Evolutionary conservation across 2,113 vertebrate species (phyloP).

Genomic region (Gnathonemus longibarbis): DNA sequence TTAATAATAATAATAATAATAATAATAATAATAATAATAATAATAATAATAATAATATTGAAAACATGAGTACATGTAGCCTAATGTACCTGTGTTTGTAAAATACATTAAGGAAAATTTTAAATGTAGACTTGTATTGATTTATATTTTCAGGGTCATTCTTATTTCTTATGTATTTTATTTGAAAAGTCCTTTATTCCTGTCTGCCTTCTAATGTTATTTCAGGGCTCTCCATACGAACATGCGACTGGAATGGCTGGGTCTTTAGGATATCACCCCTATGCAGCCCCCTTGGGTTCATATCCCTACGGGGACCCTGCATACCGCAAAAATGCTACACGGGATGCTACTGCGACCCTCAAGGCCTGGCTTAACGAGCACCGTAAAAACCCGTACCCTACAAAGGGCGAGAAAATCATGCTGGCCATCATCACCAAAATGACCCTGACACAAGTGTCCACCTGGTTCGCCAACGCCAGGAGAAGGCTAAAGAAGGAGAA

Average conservation of each 20-base stretch:
- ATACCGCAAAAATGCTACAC: slow-evolving; percentile 82
- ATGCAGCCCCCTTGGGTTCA: slow-evolving; percentile 74
- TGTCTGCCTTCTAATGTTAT: slow-evolving; percentile 15
- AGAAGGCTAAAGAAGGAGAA: slow-evolving; percentile 86
- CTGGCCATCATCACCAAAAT: slow-evolving; percentile 97
- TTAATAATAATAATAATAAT: neutral
- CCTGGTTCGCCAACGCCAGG: slow-evolving; percentile 84
- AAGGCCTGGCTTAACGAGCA: slow-evolving; percentile 84
- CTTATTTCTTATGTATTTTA: neutral
- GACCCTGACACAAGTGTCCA: slow-evolving; percentile 95
- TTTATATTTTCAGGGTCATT: neutral
- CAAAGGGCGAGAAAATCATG: slow-evolving; percentile 97
- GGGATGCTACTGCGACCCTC: slow-evolving; percentile 80
- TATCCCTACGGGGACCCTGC: slow-evolving; percentile 79
- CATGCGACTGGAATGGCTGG: slow-evolving; percentile 73
- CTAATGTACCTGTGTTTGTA: neutral
- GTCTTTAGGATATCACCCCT: slow-evolving; percentile 78
- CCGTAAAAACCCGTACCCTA: slow-evolving; percentile 93
- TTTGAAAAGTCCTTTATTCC: neutral
- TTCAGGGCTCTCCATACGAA: slow-evolving; percentile 74
- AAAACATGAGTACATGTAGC: neutral
- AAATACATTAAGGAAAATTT: neutral
- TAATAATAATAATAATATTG: too few relatives aligned
- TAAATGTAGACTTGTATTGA: neutral
- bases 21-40: too few relatives aligned